These are phyloP conservation scores for Chironomus tepperi DNA, from an alignment of 1,140 invertebrate genomes.

Conservation along the genomic window DNA sequence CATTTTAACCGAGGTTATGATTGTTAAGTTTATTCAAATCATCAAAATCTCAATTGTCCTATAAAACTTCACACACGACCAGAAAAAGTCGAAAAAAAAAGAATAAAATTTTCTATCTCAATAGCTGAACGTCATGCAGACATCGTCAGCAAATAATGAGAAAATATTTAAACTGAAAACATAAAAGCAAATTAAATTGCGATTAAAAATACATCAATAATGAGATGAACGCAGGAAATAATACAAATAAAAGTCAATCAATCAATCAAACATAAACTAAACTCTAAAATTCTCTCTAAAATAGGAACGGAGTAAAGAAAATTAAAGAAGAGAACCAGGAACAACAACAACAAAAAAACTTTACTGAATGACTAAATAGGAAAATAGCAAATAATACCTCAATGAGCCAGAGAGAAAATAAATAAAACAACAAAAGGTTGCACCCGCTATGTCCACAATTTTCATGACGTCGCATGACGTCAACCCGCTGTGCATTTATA, in stretches of 20 bases:
- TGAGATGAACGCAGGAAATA: not conserved
- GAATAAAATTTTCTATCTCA: too few relatives aligned
- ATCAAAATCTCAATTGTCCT: too few relatives aligned
- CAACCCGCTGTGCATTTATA: slow-evolving; percentile 16
- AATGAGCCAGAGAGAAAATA: too few relatives aligned
- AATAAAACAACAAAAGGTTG: not conserved
- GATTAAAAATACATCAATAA: slow-evolving; percentile 20
- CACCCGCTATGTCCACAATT: slow-evolving; percentile 15
- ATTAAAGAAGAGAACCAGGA: too few relatives aligned
- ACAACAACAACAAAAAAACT: not conserved
- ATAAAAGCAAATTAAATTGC: not conserved
- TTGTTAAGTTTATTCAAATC: too few relatives aligned
- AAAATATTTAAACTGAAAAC: not conserved
- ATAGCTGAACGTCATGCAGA: too few relatives aligned
- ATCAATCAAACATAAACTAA: not conserved
- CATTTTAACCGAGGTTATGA: too few relatives aligned
- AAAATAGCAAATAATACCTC: slow-evolving; percentile 20
- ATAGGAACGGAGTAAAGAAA: not conserved
- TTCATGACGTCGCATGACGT: not conserved
- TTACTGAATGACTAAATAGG: not conserved
- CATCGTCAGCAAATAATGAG: too few relatives aligned
- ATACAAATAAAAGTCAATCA: not conserved
- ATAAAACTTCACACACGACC: too few relatives aligned
- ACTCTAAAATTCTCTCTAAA: not conserved
- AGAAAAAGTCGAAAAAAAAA: too few relatives aligned